Conservation (phyloP, 2,113 vertebrate species). For the Megaceryle torquata region DNA sequence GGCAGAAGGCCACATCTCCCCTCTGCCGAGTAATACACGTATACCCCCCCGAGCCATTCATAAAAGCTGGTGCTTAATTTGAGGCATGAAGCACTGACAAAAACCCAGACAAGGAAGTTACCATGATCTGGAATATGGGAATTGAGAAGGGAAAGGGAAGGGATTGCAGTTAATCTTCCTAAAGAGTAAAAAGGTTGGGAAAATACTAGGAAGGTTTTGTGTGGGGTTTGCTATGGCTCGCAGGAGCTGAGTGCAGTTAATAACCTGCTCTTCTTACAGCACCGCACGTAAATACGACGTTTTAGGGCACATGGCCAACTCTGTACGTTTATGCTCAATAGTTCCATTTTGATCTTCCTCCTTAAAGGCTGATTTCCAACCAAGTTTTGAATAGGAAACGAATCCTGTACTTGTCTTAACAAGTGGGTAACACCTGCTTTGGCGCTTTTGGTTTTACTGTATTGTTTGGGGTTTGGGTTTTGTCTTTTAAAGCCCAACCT, state of each 20-base stretch:
- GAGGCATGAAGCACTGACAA: not conserved
- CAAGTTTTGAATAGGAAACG: not conserved
- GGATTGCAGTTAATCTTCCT: not conserved
- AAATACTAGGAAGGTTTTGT: not conserved
- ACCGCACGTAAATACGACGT: fast-evolving
- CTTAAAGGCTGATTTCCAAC: slow-evolving; percentile 24
- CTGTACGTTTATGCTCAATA: not conserved
- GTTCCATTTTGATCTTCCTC: not conserved
- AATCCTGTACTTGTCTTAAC: slow-evolving; percentile 29
- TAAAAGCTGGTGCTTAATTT: not conserved
- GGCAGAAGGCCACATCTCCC: not conserved
- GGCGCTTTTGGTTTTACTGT: not conserved
- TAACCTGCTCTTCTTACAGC: not conserved
- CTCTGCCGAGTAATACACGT: not conserved
- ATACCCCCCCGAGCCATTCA: not conserved
- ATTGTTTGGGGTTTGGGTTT: not conserved
- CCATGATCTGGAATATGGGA: not conserved
- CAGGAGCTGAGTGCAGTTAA: not conserved
- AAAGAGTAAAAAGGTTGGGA: not conserved
- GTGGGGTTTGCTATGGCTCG: fast-evolving
- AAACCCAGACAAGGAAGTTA: not conserved
- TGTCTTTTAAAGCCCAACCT: not conserved
- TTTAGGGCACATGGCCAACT: not conserved
- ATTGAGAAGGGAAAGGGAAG: not conserved
- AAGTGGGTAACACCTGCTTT: slow-evolving; percentile 47